Evolutionary conservation across 2,888 invertebrate species (phyloP).

Genomic region (Monoplex corrugatus): DNA sequence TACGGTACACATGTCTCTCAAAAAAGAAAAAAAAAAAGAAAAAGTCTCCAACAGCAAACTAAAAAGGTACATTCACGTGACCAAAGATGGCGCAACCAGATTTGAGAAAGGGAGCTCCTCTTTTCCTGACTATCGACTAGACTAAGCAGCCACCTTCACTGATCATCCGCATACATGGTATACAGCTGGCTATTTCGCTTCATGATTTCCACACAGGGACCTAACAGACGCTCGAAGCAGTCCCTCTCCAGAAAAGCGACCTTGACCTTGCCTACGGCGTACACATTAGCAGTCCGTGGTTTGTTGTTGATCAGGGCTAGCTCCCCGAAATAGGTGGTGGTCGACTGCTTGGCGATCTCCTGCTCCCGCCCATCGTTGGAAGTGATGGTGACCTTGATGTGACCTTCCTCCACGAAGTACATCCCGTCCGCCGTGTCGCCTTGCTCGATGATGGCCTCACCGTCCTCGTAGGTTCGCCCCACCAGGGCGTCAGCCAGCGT

Average conservation of each 20-base stretch:
- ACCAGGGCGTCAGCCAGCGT: constrained; percentile 81
- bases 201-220: constrained; percentile 99
- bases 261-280: constrained; percentile 91
- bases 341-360: constrained; percentile 85
- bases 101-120: too few species aligned
- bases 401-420: constrained; percentile 86
- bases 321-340: constrained; percentile 96
- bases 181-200: constrained; percentile 86
- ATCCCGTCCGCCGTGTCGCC: constrained; percentile 81
- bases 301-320: constrained; percentile 97
- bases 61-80: too few species aligned
- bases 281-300: constrained; percentile 92
- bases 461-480: constrained; percentile 73
- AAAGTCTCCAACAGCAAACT: too few species aligned
- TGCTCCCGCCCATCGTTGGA: constrained; percentile 87
- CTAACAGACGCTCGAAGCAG: constrained; percentile 96
- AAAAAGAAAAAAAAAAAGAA: not conserved
- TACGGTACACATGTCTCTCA: too few species aligned
- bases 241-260: constrained; percentile 97
- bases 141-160: not conserved
- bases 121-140: too few species aligned
- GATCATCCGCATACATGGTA: constrained; percentile 69
- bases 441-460: constrained; percentile 77
- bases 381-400: constrained; percentile 92
- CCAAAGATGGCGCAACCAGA: too few species aligned